Conservation (phyloP, 2,888 invertebrate species). For the Lasius platythorax region DNA sequence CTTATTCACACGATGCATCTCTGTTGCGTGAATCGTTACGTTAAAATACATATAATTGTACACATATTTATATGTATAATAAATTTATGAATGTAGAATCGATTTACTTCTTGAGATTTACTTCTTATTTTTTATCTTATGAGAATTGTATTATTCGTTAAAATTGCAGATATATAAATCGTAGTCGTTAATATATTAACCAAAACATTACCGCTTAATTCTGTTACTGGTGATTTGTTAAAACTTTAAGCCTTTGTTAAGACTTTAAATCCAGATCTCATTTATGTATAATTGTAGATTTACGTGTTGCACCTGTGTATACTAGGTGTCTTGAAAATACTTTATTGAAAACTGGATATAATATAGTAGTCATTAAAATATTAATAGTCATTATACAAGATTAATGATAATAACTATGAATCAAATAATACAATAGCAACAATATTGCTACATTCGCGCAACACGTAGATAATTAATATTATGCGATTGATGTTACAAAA, state of each 20-base stretch:
- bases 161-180: neutral
- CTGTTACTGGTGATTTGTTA: conserved; percentile 54
- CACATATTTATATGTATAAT: neutral
- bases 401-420: neutral
- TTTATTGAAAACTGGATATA: neutral
- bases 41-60: neutral
- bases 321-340: conserved; percentile 8
- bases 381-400: neutral
- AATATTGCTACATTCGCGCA: neutral
- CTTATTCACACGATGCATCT: neutral
- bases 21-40: neutral
- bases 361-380: neutral
- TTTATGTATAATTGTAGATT: conserved; percentile 21
- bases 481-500: neutral
- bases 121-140: neutral
- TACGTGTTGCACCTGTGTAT: neutral
- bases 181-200: conserved; percentile 68
- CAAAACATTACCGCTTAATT: conserved; percentile 58
- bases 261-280: conserved; percentile 59
- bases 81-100: neutral
- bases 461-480: neutral
- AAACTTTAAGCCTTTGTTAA: conserved; percentile 66
- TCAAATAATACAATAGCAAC: neutral
- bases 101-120: neutral
- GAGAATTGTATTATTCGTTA: neutral